Evolutionary conservation across 2,113 vertebrate genomes (phyloP), one percentile per base, ranked within the genome.

Genomic region (Psophia crepitans): DNA sequence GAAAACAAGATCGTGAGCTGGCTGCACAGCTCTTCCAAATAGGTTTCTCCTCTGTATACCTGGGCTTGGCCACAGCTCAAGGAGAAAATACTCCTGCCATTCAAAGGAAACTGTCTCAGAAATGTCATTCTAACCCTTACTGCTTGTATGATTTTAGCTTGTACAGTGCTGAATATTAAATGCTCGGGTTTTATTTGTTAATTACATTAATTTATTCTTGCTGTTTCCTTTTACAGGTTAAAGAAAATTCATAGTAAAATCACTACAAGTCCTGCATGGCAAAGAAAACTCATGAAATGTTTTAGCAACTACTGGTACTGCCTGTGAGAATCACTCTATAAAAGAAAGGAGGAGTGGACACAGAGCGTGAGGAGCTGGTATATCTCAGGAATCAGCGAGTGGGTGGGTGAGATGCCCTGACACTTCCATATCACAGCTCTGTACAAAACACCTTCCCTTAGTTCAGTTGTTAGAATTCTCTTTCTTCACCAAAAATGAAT

Each of bases 171-270:
- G 35, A 69, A 57, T 80, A 92, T 61, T 49, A 65, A 93, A 73
- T 0, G 4, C 7, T 82, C 1, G 0, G 2, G 1, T 69, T 83
- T 71, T 54, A 35, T 32, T 84, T 77, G 39, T 27, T 78, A 60
- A 63, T 90, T 66, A n/a, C 9, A 74, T 4, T 5, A 17, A 48
- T 20, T 28, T 74, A 49, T 30, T 74, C 37, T 32, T 68, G 13
- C 18, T 88, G 33, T 54, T 89, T 88, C 17, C 32, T 90, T 41
- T 54, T 49, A 83, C 10, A 77, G 37, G 6, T 53, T 70, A n/a
- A 86, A 81, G 28, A 5, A 11, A 66, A 53, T 69, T 81, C 18
- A 32, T 26, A 81, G 49, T 11, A 80, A 92, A 84, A 70, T 41
- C 28, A 49, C 23, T 79, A 9, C 5, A 63, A 64, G 19, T 53